These are phyloP conservation scores for Palythoa caribaeorum DNA, from an alignment of 92 coral and sea anemone genomes.

Conservation along the genomic window DNA sequence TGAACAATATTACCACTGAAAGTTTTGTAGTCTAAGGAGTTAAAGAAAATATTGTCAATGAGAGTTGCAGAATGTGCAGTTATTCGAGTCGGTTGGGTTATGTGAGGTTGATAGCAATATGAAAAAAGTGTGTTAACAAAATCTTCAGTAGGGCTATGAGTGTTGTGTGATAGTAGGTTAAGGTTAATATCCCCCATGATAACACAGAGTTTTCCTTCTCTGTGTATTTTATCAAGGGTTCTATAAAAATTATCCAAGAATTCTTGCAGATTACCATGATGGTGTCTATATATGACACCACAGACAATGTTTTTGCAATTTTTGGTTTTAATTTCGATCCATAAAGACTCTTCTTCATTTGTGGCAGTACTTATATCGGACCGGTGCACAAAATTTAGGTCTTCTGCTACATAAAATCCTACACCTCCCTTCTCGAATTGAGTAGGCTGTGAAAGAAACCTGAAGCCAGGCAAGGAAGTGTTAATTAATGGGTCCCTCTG, in stretches of 20 bases:
- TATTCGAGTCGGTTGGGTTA: conserved; percentile 46
- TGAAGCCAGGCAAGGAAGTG: conserved; percentile 32
- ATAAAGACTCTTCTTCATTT: neutral
- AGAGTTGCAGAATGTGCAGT: conserved; percentile 38
- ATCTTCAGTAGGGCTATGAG: conserved; percentile 38
- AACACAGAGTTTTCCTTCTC: conserved; percentile 48
- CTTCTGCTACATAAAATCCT: conserved; percentile 43
- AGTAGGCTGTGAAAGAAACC: conserved; percentile 45
- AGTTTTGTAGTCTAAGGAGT: conserved; percentile 24
- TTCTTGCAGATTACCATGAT: conserved; percentile 13
- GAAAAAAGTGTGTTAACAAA: conserved; percentile 38
- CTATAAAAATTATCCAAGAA: conserved; percentile 26
- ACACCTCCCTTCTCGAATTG: conserved; percentile 47
- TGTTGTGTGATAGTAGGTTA: conserved; percentile 5
- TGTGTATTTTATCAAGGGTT: conserved; percentile 24
- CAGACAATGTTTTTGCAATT: conserved; percentile 15
- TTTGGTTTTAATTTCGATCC: conserved; percentile 3
- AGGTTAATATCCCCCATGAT: conserved; percentile 49
- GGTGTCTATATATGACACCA: conserved; percentile 52
- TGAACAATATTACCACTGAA: conserved; percentile 29
- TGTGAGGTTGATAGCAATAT: conserved; percentile 28
- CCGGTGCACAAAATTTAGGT: conserved; percentile 9
- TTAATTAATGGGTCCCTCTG: conserved; percentile 2
- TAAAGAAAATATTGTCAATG: conserved; percentile 39
- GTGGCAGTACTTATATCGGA: neutral